Conservation (phyloP, 2,888 invertebrate species). For the Ypsolopha sequella region DNA sequence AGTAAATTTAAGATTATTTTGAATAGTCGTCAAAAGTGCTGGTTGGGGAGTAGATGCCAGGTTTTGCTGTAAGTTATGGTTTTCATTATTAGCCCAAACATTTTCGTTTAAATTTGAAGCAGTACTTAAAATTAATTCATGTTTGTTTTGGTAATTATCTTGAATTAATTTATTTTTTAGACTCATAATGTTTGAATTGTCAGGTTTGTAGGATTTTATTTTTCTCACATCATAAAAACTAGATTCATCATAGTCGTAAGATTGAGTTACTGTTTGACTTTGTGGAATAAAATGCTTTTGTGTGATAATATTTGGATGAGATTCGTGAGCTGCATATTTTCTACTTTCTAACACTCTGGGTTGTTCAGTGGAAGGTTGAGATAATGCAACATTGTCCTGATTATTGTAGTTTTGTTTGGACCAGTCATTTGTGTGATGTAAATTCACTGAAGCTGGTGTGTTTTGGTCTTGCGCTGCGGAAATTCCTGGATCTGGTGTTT, state of each 20-base stretch:
- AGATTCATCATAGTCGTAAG: slow-evolving; percentile 34
- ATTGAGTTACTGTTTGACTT: slow-evolving; percentile 37
- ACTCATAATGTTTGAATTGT: not conserved
- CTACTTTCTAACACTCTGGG: not conserved
- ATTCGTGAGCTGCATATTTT: not conserved
- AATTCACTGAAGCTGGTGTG: not conserved
- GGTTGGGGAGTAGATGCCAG: not conserved
- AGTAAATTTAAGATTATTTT: slow-evolving; percentile 18
- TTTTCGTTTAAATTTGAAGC: not conserved
- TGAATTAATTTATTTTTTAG: too few relatives aligned
- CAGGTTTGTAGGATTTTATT: slow-evolving; percentile 11
- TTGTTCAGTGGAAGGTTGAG: slow-evolving; percentile 6
- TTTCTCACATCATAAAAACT: slow-evolving; percentile 28
- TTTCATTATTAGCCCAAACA: not conserved
- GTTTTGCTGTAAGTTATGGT: slow-evolving; percentile 12
- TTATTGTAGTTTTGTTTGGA: not conserved
- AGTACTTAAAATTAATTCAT: slow-evolving; percentile 6
- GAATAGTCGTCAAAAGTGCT: slow-evolving; percentile 11
- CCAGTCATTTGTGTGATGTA: not conserved
- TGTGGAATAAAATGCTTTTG: slow-evolving; percentile 32
- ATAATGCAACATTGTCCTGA: not conserved
- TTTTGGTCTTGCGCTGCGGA: not conserved
- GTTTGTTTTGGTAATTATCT: slow-evolving; percentile 13
- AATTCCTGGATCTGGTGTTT: not conserved
- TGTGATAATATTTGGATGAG: slow-evolving; percentile 29